Evolutionary conservation across 2,797 vertebrate species (phyloP), one percentile per base, ranked within the genome.

Genomic region (Gila robusta): DNA sequence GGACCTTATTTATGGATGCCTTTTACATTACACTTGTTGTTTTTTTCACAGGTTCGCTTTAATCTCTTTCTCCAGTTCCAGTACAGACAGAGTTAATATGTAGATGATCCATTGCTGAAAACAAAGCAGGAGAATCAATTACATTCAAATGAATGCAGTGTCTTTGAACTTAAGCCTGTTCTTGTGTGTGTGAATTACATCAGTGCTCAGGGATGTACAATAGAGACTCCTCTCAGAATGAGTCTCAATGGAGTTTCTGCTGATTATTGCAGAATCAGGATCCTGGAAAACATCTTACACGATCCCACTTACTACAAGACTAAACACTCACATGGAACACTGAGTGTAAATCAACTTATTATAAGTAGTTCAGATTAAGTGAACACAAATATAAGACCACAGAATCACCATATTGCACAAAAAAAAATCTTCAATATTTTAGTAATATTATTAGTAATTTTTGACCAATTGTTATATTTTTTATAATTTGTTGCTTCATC

Each of bases 141-240:
- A 81, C 28, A 81, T 69, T 69, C 44, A 69, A 52, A 67, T 69
- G 44, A 41, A 71, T 19, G 17, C 64, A 54, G 79, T 37, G 66
- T 4, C 64, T 69, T 69, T 81, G 35, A 81, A 69, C 44, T 81
- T 23, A n/a, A 81, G 12, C 28, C 12, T 52, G 44, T 70, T n/a
- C 17, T 21, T 84, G 79, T 79, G 52, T 21, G 44, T 47, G 47
- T 47, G 47, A 47, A 47, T 47, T 14, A 47, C 49, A 52, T 52
- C 49, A 52, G 17, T 17, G 17, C 49, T 17, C 17, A 32, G 26
- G 41, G 59, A 74, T 74, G 72, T 32, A 32, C 6, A 74, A 32
- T 6, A 74, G 72, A 47, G 1, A 52, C 70, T 74, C 72, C 44
- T 41, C 28, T 52, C 44, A 47, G 8, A 35, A 74, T 21, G 26